phyloP scores from a whole-genome alignment of 2,797 vertebrate species.

The Onychomys leucogaster region DNA sequence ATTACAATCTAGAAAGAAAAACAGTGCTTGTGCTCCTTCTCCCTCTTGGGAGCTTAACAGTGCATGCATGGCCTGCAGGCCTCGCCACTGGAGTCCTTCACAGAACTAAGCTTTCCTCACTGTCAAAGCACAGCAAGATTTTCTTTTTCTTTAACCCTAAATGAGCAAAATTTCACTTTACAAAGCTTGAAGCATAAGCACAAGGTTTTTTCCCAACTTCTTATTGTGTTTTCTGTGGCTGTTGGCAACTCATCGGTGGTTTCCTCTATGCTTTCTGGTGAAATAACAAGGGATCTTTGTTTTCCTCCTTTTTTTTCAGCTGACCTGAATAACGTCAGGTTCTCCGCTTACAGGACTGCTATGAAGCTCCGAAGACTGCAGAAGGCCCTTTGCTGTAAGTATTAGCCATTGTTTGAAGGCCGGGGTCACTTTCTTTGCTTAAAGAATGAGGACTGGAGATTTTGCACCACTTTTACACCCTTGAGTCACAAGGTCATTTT shows the following conservation, averaged over 20 bases:
- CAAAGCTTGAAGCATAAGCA: background rate
- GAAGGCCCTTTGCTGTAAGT: slow-evolving; percentile 99
- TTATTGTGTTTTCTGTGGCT: slow-evolving; percentile 30
- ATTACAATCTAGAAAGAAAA: background rate
- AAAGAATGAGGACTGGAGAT: background rate
- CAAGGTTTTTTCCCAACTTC: background rate
- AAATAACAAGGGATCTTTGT: slow-evolving; percentile 75
- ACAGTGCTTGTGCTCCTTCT: background rate
- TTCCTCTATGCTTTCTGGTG: slow-evolving; percentile 55
- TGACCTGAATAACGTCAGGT: slow-evolving; percentile 99
- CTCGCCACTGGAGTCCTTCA: background rate
- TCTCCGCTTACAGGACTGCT: slow-evolving; percentile 98
- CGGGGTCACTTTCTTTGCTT: slow-evolving; percentile 33
- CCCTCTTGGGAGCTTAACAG: background rate
- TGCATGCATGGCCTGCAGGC: background rate
- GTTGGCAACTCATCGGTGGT: slow-evolving; percentile 17
- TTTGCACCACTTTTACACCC: background rate
- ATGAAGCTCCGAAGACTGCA: slow-evolving; percentile 99
- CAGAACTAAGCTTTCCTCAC: background rate
- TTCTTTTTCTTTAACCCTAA: background rate
- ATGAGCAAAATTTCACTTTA: slow-evolving; percentile 41
- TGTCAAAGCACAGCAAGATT: background rate
- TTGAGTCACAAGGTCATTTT: background rate
- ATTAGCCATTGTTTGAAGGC: background rate
- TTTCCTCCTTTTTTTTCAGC: slow-evolving; percentile 87